phyloP scores from a whole-genome alignment of 2,888 invertebrate species.

The Apomyelois bistriatella region DNA sequence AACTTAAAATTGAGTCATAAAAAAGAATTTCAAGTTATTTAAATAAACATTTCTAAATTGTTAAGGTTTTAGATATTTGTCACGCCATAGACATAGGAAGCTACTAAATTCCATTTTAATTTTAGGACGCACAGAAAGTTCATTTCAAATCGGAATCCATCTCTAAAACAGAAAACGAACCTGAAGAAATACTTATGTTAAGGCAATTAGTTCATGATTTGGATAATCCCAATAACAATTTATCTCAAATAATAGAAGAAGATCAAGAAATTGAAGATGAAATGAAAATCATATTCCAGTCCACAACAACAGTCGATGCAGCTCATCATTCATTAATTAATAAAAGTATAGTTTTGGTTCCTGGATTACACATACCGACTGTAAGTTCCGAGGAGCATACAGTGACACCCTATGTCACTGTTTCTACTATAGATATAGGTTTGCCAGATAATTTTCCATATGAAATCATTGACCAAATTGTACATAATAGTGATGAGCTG shows the following conservation, averaged over 20 bases:
- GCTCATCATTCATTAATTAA: background rate
- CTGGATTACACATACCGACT: background rate
- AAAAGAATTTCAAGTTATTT: too few species aligned
- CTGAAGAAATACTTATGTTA: background rate
- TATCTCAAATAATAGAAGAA: background rate
- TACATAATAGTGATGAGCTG: background rate
- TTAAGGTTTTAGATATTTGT: too few species aligned
- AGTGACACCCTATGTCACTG: background rate
- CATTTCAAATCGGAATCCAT: background rate
- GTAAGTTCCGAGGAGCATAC: background rate
- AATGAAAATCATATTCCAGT: background rate
- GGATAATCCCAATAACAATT: background rate
- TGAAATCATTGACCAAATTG: background rate
- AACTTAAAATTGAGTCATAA: too few species aligned
- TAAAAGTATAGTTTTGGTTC: background rate
- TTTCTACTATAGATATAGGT: background rate
- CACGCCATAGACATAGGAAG: too few species aligned
- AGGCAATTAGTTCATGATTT: background rate
- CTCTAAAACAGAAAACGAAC: background rate
- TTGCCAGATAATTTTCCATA: background rate
- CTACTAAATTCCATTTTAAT: background rate
- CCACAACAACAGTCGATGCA: background rate
- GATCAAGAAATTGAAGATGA: conserved; percentile 1
- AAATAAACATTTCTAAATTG: too few species aligned
- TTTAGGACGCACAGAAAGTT: background rate